Conservation (phyloP, 2,113 vertebrate genomes). For the Acrocephalus arundinaceus region DNA sequence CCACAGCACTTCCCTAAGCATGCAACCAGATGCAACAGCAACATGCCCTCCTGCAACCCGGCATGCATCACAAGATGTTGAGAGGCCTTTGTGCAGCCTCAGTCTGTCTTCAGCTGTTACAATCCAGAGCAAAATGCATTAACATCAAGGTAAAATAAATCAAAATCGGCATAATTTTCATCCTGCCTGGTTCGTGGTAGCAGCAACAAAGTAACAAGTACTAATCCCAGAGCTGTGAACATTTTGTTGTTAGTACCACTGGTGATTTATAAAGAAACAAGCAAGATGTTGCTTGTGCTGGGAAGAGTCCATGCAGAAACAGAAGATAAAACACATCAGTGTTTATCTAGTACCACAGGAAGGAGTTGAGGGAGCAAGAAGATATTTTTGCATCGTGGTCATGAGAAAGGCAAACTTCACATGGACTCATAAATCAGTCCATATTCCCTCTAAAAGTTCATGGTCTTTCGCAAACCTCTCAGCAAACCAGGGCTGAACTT, state of each 20-base stretch:
- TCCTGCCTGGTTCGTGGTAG: not conserved
- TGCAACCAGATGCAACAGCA: not conserved
- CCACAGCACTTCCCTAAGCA: not conserved
- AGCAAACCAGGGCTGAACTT: conserved; percentile 11
- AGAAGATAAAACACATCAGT: not conserved
- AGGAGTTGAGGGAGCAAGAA: not conserved
- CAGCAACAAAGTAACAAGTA: not conserved
- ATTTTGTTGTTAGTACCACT: not conserved
- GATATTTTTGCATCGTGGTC: conserved; percentile 11
- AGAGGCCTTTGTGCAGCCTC: not conserved
- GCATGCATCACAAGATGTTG: not conserved
- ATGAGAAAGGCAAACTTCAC: conserved; percentile 47
- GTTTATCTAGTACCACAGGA: not conserved
- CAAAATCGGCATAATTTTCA: not conserved
- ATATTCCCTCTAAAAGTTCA: conserved; percentile 36
- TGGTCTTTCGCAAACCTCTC: conserved; percentile 28
- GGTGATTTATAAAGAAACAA: conserved; percentile 25
- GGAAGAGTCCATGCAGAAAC: not conserved
- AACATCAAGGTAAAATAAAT: not conserved
- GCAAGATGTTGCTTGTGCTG: not conserved
- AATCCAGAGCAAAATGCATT: not conserved
- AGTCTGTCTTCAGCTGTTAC: not conserved
- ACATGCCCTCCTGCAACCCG: not conserved
- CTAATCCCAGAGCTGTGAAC: not conserved
- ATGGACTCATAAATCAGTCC: conserved; percentile 56